Conservation (phyloP, 2,797 vertebrate genomes). For the Protonibea diacanthus region DNA sequence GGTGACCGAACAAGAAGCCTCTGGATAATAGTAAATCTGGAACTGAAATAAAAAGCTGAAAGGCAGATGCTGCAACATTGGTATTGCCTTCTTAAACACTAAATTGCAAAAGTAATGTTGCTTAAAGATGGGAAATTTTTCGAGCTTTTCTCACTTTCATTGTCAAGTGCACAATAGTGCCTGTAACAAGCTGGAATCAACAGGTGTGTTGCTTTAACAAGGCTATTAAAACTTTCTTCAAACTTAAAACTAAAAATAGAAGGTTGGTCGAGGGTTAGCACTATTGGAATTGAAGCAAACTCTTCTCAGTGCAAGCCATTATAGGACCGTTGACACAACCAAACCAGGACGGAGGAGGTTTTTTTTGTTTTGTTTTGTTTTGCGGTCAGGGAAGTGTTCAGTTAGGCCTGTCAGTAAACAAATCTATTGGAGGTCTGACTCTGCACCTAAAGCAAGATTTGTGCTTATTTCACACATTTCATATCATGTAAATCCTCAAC, state of each 20-base stretch:
- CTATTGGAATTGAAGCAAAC: background rate
- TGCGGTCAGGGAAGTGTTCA: background rate
- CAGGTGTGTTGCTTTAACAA: background rate
- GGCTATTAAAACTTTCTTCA: background rate
- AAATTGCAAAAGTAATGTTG: too few relatives aligned
- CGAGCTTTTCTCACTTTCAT: background rate
- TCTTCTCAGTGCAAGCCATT: background rate
- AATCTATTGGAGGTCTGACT: constrained; percentile 30
- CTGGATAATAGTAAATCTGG: too few relatives aligned
- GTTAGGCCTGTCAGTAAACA: constrained; percentile 26
- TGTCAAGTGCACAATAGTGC: background rate
- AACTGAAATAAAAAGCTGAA: too few relatives aligned
- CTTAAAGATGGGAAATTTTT: background rate
- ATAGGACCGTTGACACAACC: background rate
- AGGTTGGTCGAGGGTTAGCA: background rate
- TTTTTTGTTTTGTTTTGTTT: background rate
- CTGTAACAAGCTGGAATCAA: background rate
- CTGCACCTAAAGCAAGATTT: constrained; percentile 49
- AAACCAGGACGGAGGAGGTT: background rate
- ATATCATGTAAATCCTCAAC: constrained; percentile 44
- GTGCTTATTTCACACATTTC: constrained; percentile 52
- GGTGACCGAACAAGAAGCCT: too few relatives aligned
- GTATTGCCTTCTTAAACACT: too few relatives aligned
- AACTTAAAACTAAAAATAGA: background rate
- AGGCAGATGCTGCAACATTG: too few relatives aligned